These are phyloP conservation scores for Atherix ibis DNA, from an alignment of 2,888 invertebrate genomes.

Conservation along the genomic window DNA sequence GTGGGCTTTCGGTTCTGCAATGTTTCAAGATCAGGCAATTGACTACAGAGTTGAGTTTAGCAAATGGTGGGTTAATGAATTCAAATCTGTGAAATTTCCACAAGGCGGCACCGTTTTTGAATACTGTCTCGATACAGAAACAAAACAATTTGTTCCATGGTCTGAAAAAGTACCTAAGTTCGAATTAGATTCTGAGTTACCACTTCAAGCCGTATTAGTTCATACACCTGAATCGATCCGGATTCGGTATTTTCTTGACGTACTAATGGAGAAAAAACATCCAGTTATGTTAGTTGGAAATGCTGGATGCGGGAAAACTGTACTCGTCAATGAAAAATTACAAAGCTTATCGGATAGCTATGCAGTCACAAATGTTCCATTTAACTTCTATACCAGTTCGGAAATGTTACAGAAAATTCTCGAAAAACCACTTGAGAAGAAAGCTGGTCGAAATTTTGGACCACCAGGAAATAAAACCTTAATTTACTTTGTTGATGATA, in stretches of 20 bases:
- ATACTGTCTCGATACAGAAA: conserved; percentile 81
- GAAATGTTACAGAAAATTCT: conserved; percentile 86
- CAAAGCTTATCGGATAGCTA: conserved; percentile 66
- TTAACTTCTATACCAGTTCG: conserved; percentile 91
- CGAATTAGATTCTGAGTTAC: conserved; percentile 80
- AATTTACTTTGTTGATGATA: conserved; percentile 90
- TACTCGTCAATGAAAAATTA: conserved; percentile 55
- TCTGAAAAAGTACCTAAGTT: conserved; percentile 77
- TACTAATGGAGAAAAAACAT: conserved; percentile 72
- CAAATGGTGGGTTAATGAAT: conserved; percentile 96
- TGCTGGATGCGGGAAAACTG: conserved; percentile 90
- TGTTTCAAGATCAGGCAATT: conserved; percentile 82
- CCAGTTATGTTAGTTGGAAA: conserved; percentile 92
- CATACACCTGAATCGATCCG: conserved; percentile 88
- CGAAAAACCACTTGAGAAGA: conserved; percentile 91
- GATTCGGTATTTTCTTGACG: conserved; percentile 73
- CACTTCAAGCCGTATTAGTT: conserved; percentile 82
- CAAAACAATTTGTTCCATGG: conserved; percentile 82
- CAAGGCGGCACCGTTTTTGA: conserved; percentile 86
- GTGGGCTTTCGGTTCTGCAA: conserved; percentile 96
- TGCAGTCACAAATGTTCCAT: conserved; percentile 80
- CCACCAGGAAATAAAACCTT: conserved; percentile 89
- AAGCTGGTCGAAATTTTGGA: conserved; percentile 87
- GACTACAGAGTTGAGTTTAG: conserved; percentile 73
- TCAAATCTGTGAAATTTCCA: conserved; percentile 88